A percentile compares a stretch with the other conserved stretches of the same genome.
phyloP scores from a whole-genome alignment of 2,797 vertebrate genomes.

The Cuniculus paca region DNA sequence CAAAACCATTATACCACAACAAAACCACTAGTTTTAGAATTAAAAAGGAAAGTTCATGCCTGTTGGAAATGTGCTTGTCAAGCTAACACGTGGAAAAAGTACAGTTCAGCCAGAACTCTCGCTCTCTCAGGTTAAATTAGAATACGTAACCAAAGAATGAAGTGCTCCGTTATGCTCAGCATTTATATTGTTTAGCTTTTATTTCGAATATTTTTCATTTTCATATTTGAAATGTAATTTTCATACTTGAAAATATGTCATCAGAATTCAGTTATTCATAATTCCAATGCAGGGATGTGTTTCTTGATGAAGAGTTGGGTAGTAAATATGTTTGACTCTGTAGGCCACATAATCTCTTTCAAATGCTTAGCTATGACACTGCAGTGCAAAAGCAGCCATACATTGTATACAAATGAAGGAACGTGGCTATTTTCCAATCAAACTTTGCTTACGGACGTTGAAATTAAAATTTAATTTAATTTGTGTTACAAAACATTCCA shows the following conservation, averaged over 20 bases:
- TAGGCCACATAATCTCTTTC: not conserved
- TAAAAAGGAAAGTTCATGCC: not conserved
- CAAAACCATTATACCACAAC: not conserved
- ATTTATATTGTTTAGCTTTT: not conserved
- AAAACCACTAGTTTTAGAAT: not conserved
- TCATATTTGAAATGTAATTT: slow-evolving; percentile 37
- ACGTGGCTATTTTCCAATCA: not conserved
- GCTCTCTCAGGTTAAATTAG: not conserved
- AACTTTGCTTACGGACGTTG: not conserved
- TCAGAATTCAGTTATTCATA: slow-evolving; percentile 20
- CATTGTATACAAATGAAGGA: not conserved
- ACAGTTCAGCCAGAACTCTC: not conserved
- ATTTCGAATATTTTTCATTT: not conserved
- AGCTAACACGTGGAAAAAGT: not conserved
- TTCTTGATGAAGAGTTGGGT: not conserved
- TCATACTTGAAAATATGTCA: slow-evolving; percentile 23
- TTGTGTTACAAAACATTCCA: slow-evolving; percentile 9
- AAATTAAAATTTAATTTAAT: slow-evolving; percentile 21
- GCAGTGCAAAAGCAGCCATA: not conserved
- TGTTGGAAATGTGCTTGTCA: not conserved
- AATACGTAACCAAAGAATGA: not conserved
- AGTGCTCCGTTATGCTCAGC: not conserved
- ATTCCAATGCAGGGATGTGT: not conserved
- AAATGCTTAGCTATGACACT: not conserved
- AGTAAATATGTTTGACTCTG: not conserved